Conservation (phyloP, 1,140 invertebrate genomes). For the Drosophila saltans region DNA sequence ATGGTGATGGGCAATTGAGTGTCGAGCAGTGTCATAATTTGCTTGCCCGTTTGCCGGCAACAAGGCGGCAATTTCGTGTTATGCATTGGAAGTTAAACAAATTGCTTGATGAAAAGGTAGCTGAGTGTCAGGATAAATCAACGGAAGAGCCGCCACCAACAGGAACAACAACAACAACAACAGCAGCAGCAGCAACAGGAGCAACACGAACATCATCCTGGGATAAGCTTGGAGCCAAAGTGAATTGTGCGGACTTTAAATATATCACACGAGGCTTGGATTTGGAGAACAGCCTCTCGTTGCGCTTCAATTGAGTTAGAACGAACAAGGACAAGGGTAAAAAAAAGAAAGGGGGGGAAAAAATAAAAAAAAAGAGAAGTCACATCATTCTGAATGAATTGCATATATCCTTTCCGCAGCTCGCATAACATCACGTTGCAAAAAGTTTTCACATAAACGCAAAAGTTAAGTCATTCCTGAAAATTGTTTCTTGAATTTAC, state of each 20-base stretch:
- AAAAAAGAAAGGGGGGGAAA: too few relatives aligned
- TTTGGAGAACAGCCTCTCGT: slow-evolving; percentile 53
- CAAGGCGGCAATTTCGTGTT: slow-evolving; percentile 23
- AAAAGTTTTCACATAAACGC: slow-evolving; percentile 80
- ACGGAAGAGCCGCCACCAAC: too few relatives aligned
- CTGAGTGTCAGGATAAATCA: background rate
- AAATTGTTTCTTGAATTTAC: slow-evolving; percentile 82
- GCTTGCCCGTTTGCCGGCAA: slow-evolving; percentile 30
- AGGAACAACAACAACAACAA: too few relatives aligned
- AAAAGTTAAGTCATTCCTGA: slow-evolving; percentile 81
- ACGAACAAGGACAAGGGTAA: background rate
- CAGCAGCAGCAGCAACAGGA: background rate
- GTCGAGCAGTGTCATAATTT: slow-evolving; percentile 40
- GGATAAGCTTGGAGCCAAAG: background rate
- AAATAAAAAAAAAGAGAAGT: too few relatives aligned
- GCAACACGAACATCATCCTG: background rate
- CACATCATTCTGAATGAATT: slow-evolving; percentile 33
- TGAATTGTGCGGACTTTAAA: slow-evolving; percentile 40
- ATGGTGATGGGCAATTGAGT: slow-evolving; percentile 45
- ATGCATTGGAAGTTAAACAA: slow-evolving; percentile 48
- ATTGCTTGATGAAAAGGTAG: slow-evolving; percentile 31
- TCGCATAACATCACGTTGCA: slow-evolving; percentile 76
- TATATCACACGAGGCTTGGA: slow-evolving; percentile 52
- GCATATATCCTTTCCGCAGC: slow-evolving; percentile 61
- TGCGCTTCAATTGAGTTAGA: slow-evolving; percentile 36